Conservation (phyloP, 2,797 vertebrate species). For the Carapus acus region DNA sequence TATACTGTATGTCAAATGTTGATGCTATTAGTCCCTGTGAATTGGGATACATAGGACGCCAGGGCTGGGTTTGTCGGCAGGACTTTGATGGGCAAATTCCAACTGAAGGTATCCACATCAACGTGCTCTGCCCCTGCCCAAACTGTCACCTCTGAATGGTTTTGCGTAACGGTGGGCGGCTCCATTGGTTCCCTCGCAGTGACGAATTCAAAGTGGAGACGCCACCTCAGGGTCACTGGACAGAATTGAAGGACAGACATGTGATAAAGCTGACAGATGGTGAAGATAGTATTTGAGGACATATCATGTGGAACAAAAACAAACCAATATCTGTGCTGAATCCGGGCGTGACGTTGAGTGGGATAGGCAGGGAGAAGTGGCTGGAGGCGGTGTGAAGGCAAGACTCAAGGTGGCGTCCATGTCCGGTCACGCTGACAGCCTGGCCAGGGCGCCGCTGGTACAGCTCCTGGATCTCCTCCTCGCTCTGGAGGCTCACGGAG, state of each 20-base stretch:
- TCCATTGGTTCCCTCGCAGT: constrained; percentile 81
- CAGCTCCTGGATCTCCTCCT: constrained; percentile 87
- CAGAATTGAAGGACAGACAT: background rate
- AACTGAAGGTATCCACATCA: constrained; percentile 96
- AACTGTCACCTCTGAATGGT: constrained; percentile 79
- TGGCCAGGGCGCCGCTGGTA: constrained; percentile 83
- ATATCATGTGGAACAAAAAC: constrained; percentile 7
- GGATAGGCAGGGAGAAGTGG: constrained; percentile 93
- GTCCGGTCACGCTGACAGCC: constrained; percentile 78
- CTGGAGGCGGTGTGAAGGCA: constrained; percentile 93
- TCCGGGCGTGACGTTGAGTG: constrained; percentile 90
- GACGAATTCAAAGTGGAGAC: constrained; percentile 96
- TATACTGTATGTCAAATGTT: constrained; percentile 76
- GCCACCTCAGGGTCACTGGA: constrained; percentile 89
- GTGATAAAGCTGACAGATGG: background rate
- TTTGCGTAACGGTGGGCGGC: constrained; percentile 77
- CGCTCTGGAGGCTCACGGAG: constrained; percentile 92
- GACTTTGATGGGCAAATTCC: constrained; percentile 95
- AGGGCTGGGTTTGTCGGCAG: constrained; percentile 91
- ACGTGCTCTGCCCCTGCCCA: constrained; percentile 90
- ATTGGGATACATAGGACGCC: constrained; percentile 88
- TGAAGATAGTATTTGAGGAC: too few relatives aligned
- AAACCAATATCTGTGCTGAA: constrained; percentile 91
- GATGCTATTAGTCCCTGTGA: constrained; percentile 87
- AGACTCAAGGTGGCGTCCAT: constrained; percentile 90